Percentiles rank a stretch among this genome's conserved stretches.
phyloP scores from a whole-genome alignment of 1,140 invertebrate species.

The Bombyx mori region DNA sequence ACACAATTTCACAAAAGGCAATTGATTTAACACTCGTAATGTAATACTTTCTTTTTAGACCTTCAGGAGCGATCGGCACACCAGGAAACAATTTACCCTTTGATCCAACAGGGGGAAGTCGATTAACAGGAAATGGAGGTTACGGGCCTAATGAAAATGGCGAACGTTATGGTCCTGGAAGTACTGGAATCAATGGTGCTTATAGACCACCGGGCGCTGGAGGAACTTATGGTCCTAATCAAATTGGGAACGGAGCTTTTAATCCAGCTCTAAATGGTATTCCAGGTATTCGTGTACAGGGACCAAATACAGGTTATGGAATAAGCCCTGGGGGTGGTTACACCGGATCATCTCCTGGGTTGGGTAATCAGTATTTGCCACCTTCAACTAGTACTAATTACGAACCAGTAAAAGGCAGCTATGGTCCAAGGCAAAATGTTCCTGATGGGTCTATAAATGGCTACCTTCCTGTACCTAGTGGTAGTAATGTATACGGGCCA shows the following conservation, averaged over 20 bases:
- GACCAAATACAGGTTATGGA: slow-evolving; percentile 1
- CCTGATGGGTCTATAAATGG: background rate
- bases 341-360: too few species aligned
- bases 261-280: background rate
- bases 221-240: slow-evolving; percentile 11
- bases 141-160: slow-evolving; percentile 8
- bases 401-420: background rate
- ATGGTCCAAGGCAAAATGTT: slow-evolving; percentile 4
- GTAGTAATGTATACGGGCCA: slow-evolving; percentile 1
- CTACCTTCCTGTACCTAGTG: background rate
- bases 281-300: slow-evolving; percentile 1
- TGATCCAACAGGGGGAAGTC: background rate
- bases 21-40: too few species aligned
- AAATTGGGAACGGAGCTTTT: slow-evolving; percentile 9
- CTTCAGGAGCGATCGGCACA: background rate
- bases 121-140: background rate
- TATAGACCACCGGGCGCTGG: slow-evolving; percentile 8
- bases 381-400: too few species aligned
- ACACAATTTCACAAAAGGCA: background rate
- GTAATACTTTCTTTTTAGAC: background rate
- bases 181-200: slow-evolving; percentile 6
- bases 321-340: background rate
- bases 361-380: too few species aligned
- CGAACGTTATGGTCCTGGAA: background rate
- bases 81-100: background rate